Evolutionary conservation across 2,113 vertebrate genomes (phyloP), one percentile per base, ranked within the genome.

Genomic region (Perognathus longimembris): DNA sequence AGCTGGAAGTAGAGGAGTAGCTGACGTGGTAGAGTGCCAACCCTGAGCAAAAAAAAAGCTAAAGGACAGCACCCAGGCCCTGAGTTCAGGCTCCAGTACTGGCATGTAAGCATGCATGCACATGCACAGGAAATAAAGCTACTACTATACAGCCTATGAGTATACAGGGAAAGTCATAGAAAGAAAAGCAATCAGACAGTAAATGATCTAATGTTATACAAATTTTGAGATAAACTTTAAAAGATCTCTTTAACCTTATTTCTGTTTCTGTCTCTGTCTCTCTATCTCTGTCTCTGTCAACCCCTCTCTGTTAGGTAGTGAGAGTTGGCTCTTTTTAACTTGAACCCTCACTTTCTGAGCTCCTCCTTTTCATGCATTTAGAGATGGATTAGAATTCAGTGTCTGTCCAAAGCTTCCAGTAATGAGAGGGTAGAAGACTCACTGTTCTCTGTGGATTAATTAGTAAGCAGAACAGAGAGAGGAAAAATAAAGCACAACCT

Each of bases 401-500:
- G 30, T 36, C 34, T 57, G 32, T 32, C 38, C 3, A 66, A n/a
- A 61, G 57, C 86, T 73, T 66, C 42, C 85, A 36, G 32, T 94
- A 95, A 94, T 82, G 89, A 96, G 92, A n/a, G 30, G 5, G 4
- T 59, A 75, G 64, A 77, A 88, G 66, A 54, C 57, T 22, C 2
- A 0, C 70, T 11, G 45, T 82, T 90, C 96, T 78, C 94, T 84
- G 87, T 88, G 87, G 90, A 90, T 85, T 94, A 96, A 82, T 97
- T 96, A 96, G 81, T 88, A 84, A 90, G 88, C 76, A 87, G 83
- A 81, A 84, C 83, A 59, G 30, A 26, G 87, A 74, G 22, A 42
- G 45, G 42, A 85, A 88, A 69, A 92, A 80, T 42, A 80, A 54
- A 75, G 59, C 54, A n/a, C 57, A 63, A 40, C 28, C 22, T 0